phyloP scores from a whole-genome alignment of 2,888 invertebrate species.

The Cheiracanthium punctorium region DNA sequence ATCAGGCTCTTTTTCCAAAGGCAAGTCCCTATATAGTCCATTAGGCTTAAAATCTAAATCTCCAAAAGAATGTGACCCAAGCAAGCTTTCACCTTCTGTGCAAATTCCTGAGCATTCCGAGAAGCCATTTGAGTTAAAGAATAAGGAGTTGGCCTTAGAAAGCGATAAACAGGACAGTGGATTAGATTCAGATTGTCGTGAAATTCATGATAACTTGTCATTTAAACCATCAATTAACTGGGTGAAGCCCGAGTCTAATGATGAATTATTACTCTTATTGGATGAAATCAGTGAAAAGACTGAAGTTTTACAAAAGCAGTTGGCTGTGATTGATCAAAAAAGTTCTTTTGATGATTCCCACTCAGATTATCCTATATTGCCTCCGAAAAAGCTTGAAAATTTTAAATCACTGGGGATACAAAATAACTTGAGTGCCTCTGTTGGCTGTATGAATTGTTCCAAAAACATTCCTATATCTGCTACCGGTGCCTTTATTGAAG shows the following conservation, averaged over 20 bases:
- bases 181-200: constrained; percentile 66
- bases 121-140: constrained; percentile 49
- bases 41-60: not conserved
- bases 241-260: constrained; percentile 25
- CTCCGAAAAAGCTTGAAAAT: not conserved
- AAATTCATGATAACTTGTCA: constrained; percentile 41
- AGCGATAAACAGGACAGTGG: constrained; percentile 70
- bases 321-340: constrained; percentile 29
- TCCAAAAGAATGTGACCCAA: constrained; percentile 33
- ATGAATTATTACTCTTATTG: constrained; percentile 54
- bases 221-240: constrained; percentile 24
- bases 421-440: not conserved
- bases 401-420: not conserved
- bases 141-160: constrained; percentile 53
- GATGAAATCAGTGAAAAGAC: constrained; percentile 59
- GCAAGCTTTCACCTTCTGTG: not conserved
- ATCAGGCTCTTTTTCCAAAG: not conserved
- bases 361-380: not conserved
- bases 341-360: not conserved
- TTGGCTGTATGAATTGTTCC: not conserved
- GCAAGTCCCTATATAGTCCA: not conserved
- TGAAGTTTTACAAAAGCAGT: constrained; percentile 54
- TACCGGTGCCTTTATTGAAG: not conserved
- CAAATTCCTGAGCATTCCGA: constrained; percentile 19
- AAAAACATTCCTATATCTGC: not conserved